These are phyloP conservation scores for Drosophila nigricruria DNA, from an alignment of 2,888 invertebrate genomes.

Conservation along the genomic window DNA sequence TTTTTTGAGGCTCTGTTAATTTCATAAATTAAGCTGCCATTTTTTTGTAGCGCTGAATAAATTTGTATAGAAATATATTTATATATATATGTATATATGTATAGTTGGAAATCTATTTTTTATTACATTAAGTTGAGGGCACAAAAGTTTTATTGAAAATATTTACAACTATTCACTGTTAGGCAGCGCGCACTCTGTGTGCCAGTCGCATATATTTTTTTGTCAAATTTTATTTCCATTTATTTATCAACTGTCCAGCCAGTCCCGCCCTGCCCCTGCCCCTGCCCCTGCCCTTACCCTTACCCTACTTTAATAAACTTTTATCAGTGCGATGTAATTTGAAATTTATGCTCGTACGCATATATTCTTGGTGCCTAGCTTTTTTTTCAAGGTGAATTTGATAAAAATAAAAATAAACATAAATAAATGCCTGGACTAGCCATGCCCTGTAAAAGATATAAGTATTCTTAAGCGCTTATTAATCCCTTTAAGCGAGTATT, in stretches of 20 bases:
- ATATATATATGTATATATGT: not conserved
- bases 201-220: constrained; percentile 27
- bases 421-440: not conserved
- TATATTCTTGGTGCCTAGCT: constrained; percentile 30
- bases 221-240: constrained; percentile 56
- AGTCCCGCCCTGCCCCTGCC: constrained; percentile 5
- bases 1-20: constrained; percentile 62
- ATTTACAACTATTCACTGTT: constrained; percentile 13
- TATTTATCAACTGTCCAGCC: constrained; percentile 47
- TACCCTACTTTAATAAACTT: constrained; percentile 13
- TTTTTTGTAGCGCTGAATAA: constrained; percentile 24
- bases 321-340: constrained; percentile 69
- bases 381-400: constrained; percentile 75
- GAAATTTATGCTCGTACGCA: constrained; percentile 44
- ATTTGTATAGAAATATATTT: constrained; percentile 1
- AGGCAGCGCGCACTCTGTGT: not conserved
- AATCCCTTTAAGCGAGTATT: not conserved
- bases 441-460: constrained; percentile 15
- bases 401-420: constrained; percentile 48
- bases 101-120: constrained; percentile 25
- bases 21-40: constrained; percentile 72
- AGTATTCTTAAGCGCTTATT: too few relatives aligned
- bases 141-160: constrained; percentile 9
- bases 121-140: constrained; percentile 13
- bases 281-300: not conserved